A percentile compares a stretch with the other conserved stretches of the same genome.
These are phyloP conservation scores for Cygnus olor DNA, from an alignment of 2,797 vertebrate genomes.

Conservation along the genomic window DNA sequence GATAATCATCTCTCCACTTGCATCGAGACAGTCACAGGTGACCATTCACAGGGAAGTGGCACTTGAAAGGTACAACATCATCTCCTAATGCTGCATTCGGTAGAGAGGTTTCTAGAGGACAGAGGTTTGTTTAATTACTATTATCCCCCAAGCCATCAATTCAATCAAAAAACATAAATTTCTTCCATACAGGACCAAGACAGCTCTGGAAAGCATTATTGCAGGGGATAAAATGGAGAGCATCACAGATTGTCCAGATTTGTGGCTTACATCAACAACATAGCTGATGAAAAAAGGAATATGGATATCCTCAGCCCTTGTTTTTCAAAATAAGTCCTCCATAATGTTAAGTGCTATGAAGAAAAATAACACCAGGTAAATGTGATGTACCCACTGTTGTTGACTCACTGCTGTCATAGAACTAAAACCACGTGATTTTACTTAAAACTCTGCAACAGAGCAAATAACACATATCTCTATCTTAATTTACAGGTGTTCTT, in stretches of 20 bases:
- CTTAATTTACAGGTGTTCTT: neutral
- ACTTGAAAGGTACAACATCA: neutral
- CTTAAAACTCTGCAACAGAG: neutral
- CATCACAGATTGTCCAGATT: neutral
- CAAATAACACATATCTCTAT: neutral
- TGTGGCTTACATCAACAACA: neutral
- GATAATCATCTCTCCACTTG: neutral
- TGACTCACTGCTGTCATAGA: neutral
- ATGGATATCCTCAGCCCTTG: neutral
- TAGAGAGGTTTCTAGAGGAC: constrained; percentile 8
- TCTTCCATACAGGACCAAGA: neutral
- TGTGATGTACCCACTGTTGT: neutral
- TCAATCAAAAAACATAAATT: constrained; percentile 42
- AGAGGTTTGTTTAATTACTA: neutral
- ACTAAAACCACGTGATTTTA: neutral
- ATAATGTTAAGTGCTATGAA: neutral
- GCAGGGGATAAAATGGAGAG: neutral
- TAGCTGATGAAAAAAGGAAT: neutral
- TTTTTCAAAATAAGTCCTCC: neutral
- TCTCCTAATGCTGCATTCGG: neutral
- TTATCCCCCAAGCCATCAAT: constrained; percentile 19
- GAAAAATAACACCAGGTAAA: neutral
- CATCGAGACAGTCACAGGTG: neutral
- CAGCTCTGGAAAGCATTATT: constrained; percentile 26
- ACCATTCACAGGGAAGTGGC: neutral